Percentiles rank a stretch among this genome's conserved stretches.
phyloP scores from a whole-genome alignment of 92 coral and sea anemone species.

The Blastomussa wellsi region DNA sequence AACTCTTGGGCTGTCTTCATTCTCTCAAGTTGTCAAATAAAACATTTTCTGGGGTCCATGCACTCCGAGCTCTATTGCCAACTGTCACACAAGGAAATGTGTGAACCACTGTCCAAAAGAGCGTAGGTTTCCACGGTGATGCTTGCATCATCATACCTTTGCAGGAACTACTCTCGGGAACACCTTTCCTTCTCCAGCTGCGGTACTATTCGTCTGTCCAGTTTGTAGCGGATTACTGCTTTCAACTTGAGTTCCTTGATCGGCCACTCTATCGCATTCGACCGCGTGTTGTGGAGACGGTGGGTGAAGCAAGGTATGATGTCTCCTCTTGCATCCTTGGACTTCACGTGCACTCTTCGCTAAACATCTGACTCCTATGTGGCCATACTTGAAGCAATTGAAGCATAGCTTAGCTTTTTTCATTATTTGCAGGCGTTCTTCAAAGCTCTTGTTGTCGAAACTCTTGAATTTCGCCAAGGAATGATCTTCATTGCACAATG shows the following conservation, averaged over 20 bases:
- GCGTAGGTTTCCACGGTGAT: constrained; percentile 4
- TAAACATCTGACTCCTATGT: too few relatives aligned
- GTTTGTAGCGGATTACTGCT: neutral
- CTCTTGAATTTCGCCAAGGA: too few relatives aligned
- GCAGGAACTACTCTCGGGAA: too few relatives aligned
- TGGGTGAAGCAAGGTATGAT: constrained; percentile 15
- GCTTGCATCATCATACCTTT: too few relatives aligned
- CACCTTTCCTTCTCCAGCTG: neutral
- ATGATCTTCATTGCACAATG: too few relatives aligned
- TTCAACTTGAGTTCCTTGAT: neutral
- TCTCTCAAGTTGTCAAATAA: constrained; percentile 57
- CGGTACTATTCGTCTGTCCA: constrained; percentile 8
- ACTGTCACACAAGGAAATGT: constrained; percentile 40
- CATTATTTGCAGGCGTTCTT: too few relatives aligned
- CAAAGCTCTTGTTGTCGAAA: too few relatives aligned
- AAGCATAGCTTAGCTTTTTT: too few relatives aligned
- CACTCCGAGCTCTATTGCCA: constrained; percentile 21
- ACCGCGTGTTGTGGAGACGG: neutral
- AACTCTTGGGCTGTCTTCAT: too few relatives aligned
- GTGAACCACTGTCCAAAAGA: constrained; percentile 13
- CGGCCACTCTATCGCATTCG: neutral
- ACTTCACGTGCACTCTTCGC: neutral
- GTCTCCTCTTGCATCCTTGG: constrained; percentile 13
- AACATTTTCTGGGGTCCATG: constrained; percentile 27
- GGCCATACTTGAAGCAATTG: too few relatives aligned